These are phyloP conservation scores for Felis chaus DNA, from an alignment of 2,113 vertebrate species.

Conservation along the genomic window DNA sequence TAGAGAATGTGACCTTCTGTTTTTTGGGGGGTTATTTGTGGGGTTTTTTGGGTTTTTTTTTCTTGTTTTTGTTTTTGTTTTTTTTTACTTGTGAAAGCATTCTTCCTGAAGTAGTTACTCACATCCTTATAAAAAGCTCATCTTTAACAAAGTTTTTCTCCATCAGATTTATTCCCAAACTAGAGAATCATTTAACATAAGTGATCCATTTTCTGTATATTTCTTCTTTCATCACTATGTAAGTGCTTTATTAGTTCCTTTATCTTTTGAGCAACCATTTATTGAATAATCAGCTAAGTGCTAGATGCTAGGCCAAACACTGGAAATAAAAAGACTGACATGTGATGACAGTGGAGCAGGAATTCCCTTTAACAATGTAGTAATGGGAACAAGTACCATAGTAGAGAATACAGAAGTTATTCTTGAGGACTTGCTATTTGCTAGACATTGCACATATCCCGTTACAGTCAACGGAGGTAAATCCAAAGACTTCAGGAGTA, in stretches of 20 bases:
- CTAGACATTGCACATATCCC: background rate
- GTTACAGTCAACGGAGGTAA: background rate
- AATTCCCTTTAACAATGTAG: background rate
- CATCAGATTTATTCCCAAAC: background rate
- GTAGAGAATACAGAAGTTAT: constrained; percentile 15
- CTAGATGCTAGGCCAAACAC: background rate
- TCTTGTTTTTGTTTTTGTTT: background rate
- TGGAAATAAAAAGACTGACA: background rate
- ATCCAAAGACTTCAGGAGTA: background rate
- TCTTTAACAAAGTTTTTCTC: background rate
- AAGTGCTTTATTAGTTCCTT: background rate
- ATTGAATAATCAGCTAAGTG: background rate
- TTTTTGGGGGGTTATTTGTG: background rate
- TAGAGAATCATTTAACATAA: background rate
- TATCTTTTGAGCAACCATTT: background rate
- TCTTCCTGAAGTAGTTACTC: background rate
- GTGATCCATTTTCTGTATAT: background rate
- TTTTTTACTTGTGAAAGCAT: background rate
- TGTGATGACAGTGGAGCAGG: background rate
- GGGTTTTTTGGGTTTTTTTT: no score
- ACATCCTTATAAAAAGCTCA: background rate
- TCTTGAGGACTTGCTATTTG: background rate
- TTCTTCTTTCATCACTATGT: background rate
- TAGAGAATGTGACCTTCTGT: background rate
- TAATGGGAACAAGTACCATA: background rate